Conservation (phyloP, 2,888 invertebrate genomes). For the Campaea margaritaria region DNA sequence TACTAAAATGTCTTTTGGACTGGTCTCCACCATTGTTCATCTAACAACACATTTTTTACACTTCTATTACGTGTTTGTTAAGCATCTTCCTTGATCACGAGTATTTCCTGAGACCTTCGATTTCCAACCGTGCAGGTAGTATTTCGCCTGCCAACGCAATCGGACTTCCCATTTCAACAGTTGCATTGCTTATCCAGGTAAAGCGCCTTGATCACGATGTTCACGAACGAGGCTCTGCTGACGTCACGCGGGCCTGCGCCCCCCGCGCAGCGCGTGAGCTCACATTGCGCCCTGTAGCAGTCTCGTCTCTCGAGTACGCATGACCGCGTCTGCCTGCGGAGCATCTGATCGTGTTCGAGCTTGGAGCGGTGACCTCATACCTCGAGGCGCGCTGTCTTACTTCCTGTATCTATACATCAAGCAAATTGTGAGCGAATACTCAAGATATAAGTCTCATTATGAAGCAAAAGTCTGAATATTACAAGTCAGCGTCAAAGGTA, state of each 20-base stretch:
- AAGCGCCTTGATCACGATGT: constrained; percentile 23
- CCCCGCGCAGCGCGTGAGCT: constrained; percentile 42
- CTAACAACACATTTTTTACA: too few species aligned
- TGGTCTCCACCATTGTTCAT: too few species aligned
- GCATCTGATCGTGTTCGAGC: constrained; percentile 43
- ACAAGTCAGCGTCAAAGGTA: neutral
- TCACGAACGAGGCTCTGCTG: constrained; percentile 29
- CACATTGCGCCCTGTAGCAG: constrained; percentile 24
- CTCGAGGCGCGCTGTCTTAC: constrained; percentile 24
- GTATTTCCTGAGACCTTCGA: constrained; percentile 23
- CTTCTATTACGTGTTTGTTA: neutral
- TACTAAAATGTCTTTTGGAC: too few species aligned
- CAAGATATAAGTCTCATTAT: neutral
- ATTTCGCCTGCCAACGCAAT: constrained; percentile 20
- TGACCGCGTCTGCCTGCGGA: constrained; percentile 24
- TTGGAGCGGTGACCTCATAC: constrained; percentile 44
- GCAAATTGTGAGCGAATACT: constrained; percentile 6
- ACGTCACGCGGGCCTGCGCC: constrained; percentile 25
- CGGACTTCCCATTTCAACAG: constrained; percentile 28
- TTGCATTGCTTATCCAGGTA: constrained; percentile 23
- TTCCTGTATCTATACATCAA: constrained; percentile 13
- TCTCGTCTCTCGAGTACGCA: constrained; percentile 13
- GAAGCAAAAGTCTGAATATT: neutral
- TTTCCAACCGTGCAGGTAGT: constrained; percentile 4
- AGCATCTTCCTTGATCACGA: constrained; percentile 2